A percentile compares a stretch with the other conserved stretches of the same genome.
phyloP scores from a whole-genome alignment of 2,888 invertebrate genomes.

The Epistrophe eligans region DNA sequence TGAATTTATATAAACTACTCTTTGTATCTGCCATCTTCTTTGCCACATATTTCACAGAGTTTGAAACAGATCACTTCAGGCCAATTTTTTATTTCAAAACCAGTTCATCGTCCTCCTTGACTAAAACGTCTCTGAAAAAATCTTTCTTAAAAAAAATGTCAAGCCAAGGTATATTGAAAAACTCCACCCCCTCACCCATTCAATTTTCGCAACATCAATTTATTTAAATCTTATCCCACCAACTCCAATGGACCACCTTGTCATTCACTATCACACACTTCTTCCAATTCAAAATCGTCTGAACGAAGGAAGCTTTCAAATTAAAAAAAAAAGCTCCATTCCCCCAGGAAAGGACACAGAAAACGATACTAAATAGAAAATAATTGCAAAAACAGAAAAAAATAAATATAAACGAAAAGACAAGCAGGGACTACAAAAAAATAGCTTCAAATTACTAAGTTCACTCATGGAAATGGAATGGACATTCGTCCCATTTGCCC shows the following conservation, averaged over 20 bases:
- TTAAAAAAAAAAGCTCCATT: constrained; percentile 26
- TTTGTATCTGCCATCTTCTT: no score
- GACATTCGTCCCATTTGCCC: constrained; percentile 48
- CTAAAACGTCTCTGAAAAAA: background rate
- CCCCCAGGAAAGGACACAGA: constrained; percentile 16
- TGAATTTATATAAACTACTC: no score
- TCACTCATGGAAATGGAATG: constrained; percentile 66
- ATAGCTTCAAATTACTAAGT: constrained; percentile 59
- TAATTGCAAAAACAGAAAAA: constrained; percentile 44
- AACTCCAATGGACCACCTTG: constrained; percentile 22
- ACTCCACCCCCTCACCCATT: background rate
- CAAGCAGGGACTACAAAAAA: constrained; percentile 8
- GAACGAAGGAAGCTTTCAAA: constrained; percentile 22
- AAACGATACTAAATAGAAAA: constrained; percentile 55
- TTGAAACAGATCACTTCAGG: background rate
- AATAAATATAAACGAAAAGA: constrained; percentile 17
- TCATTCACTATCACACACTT: constrained; percentile 24
- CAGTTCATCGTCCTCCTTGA: background rate
- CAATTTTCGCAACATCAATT: constrained; percentile 4
- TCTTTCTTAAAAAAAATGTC: background rate
- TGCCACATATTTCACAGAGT: no score
- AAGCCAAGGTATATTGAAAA: background rate
- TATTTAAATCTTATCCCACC: constrained; percentile 24
- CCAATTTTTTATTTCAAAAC: background rate
- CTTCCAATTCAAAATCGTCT: constrained; percentile 24